Conservation (phyloP, 2,797 vertebrate genomes). For the Poecilia wingei region DNA sequence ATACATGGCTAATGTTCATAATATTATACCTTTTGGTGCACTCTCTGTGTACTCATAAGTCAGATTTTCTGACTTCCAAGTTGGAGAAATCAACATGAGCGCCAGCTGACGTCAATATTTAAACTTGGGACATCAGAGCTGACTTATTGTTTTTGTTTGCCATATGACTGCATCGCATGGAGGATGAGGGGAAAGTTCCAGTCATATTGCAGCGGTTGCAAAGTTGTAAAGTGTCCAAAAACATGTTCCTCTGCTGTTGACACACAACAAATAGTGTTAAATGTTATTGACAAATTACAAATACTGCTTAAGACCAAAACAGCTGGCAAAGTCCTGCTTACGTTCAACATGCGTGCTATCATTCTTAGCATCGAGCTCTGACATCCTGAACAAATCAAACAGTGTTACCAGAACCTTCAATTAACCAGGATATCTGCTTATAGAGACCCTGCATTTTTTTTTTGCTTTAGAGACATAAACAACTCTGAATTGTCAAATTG, state of each 20-base stretch:
- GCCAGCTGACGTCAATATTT: background rate
- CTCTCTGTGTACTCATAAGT: background rate
- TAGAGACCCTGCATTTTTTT: background rate
- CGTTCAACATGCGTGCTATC: background rate
- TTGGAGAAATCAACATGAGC: background rate
- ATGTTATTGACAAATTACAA: background rate
- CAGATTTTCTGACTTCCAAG: background rate
- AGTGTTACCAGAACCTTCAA: background rate
- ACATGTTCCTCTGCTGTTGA: background rate
- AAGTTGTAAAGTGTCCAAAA: background rate
- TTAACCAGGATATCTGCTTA: background rate
- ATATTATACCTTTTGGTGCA: background rate
- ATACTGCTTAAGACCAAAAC: background rate
- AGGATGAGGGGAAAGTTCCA: background rate
- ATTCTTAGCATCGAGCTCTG: background rate
- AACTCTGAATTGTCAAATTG: background rate
- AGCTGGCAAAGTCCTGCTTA: background rate
- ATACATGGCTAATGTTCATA: background rate
- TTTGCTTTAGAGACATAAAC: background rate
- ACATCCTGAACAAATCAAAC: background rate
- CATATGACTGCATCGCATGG: background rate
- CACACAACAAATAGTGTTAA: background rate
- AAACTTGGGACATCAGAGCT: background rate
- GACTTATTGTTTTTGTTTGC: background rate
- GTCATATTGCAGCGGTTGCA: background rate